phyloP scores from a whole-genome alignment of 2,797 vertebrate species.

The Muscicapa striata region DNA sequence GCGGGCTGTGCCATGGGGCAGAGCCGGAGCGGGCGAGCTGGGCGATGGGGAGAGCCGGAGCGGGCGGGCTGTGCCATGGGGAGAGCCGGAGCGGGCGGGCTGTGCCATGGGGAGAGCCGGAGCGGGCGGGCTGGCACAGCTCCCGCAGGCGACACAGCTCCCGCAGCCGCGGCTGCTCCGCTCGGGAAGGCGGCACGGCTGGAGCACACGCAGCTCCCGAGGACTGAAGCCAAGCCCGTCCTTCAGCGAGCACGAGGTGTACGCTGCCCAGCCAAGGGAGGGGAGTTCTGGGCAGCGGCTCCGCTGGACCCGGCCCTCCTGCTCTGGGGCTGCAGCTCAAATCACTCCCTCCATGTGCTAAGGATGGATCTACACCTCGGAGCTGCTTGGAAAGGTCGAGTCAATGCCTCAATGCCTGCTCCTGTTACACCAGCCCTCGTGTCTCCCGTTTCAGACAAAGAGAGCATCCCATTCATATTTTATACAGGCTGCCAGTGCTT shows the following conservation, averaged over 20 bases:
- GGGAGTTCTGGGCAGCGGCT: background rate
- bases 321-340: background rate
- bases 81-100: too few species aligned
- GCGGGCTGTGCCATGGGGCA: too few species aligned
- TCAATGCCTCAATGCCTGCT: background rate
- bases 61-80: too few species aligned
- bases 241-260: background rate
- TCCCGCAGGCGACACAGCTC: background rate
- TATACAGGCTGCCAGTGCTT: background rate
- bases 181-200: background rate
- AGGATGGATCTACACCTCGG: background rate
- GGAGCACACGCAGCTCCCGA: background rate
- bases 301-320: background rate
- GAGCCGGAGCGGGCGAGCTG: too few species aligned
- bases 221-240: background rate
- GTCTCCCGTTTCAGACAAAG: background rate
- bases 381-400: background rate
- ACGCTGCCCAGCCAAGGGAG: background rate
- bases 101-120: too few species aligned
- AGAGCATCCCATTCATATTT: background rate
- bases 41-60: too few species aligned
- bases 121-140: too few species aligned
- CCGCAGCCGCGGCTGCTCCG: background rate
- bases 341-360: background rate
- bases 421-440: background rate